A percentile compares a stretch with the other conserved stretches of the same genome.
These are phyloP conservation scores for Cavia porcellus DNA, from an alignment of 2,113 vertebrate species.

Conservation along the genomic window DNA sequence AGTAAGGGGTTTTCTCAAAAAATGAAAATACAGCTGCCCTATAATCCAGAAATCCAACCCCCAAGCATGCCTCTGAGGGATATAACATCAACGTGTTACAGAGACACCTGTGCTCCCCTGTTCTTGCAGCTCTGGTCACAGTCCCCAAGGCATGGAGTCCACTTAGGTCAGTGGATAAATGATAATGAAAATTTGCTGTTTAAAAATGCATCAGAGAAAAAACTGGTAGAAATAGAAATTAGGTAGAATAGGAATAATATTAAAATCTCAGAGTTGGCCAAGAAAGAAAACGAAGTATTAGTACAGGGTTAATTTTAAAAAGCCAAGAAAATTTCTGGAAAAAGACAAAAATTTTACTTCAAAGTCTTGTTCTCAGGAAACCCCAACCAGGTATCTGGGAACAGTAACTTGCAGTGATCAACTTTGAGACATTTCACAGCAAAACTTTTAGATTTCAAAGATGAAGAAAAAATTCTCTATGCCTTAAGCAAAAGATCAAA, in stretches of 20 bases:
- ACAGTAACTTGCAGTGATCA: not conserved
- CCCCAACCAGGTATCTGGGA: not conserved
- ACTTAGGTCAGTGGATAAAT: not conserved
- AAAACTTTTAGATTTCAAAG: slow-evolving; percentile 45
- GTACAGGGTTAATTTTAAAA: not conserved
- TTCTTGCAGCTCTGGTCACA: not conserved
- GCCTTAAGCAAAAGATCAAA: slow-evolving; percentile 56
- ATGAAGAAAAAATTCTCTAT: not conserved
- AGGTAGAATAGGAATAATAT: not conserved
- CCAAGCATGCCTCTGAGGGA: too few species aligned
- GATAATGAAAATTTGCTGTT: not conserved
- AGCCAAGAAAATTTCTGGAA: not conserved
- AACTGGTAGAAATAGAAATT: not conserved
- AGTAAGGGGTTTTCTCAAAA: not conserved
- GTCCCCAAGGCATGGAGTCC: not conserved
- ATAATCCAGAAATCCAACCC: not conserved
- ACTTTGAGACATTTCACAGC: not conserved
- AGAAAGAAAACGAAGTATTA: not conserved
- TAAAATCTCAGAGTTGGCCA: not conserved
- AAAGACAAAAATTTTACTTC: not conserved
- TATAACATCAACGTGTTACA: not conserved
- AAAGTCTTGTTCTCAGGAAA: not conserved
- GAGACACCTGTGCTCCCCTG: not conserved
- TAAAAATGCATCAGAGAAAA: not conserved
- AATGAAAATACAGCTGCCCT: too few species aligned